Evolutionary conservation across 2,113 vertebrate genomes (phyloP), one percentile per base, ranked within the genome.

Genomic region (Lepus timidus): DNA sequence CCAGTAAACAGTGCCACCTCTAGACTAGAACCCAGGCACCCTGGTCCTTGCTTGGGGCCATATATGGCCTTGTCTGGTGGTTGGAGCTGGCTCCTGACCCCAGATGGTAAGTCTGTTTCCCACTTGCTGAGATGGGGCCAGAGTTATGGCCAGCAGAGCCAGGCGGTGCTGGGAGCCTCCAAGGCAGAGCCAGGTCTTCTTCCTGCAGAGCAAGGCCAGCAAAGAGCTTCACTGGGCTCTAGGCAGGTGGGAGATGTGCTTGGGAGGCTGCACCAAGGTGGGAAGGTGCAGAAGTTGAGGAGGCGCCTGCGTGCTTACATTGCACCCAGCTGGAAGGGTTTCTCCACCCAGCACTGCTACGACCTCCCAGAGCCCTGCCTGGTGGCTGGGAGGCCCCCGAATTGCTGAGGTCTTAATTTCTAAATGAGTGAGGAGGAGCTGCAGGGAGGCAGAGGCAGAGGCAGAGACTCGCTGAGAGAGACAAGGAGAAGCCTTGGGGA

Each of bases 351-450:
- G 58, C 0, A 20, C 14, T 12, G 0, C 64, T 44, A 4, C 2
- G 1, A 74, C 61, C 74, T 82, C 71, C 61, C 78, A 6, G 67
- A 75, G 14, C 52, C 74, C 20, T 58, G 20, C 2, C 86, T 93
- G 88, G 92, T 68, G 86, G 86, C 70, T 75, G 64, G 27, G 44
- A 85, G 61, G 64, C 67, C 87, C 76, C 71, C 64, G 58, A 87
- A 65, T 91, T 96, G 95, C 95, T 96, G 93, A 97, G 91, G 85
- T 88, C 86, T 95, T 90, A 89, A 90, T 93, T 94, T 96, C 93
- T 93, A 93, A 94, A 96, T 58, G 95, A 97, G 89, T 0, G 1
- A 94, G 93, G 89, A 97, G 94, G 91, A 93, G 89, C 51, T 85
- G 89, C 84, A 89, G 83, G 75, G 80, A 96, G 86, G 89, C 83